Base-by-base conservation (phyloP, 37 sponge, comb jelly and placozoan species). In the Chondrosia reniformis region DNA sequence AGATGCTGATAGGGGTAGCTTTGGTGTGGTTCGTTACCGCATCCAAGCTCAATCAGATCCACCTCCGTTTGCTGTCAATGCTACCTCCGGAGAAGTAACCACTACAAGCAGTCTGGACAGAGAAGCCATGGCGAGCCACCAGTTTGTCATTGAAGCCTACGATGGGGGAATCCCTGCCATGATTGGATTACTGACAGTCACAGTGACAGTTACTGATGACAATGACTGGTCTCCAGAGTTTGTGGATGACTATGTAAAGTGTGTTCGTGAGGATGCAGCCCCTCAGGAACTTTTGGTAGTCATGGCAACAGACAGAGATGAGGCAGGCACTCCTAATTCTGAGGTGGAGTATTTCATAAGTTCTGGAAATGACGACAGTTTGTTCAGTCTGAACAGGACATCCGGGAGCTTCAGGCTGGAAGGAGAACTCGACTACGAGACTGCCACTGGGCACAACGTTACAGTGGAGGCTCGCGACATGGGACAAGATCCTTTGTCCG, bases 1-100 rank as follows among this genome's bases (percentile, higher is more conserved):
- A 1, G 93, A 92, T 78, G 62, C 58, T 66, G 93, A 92, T 34
- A 34, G 46, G 43, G 89, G 83, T 7, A n/a, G 2, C 10, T 85
- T 85, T 67, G 88, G 85, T 4, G 46, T 52, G 2, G 69, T 92
- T 17, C 5, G 34, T 41, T 89, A 84, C 61, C 46, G 39, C 42
- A 81, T 89, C 30, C 72, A 6, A 66, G 4, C 38, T n/a, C 7
- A 25, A 7, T 39, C 43, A 4, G 36, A 1, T 19, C 24, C 43
- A 1, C 58, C 58, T 6, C 58, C n/a, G 8, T 69, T 69, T 44
- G 22, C 15, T 17, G 43, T 69, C 24, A 25, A 69, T 7, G 10
- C 3, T 28, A 49, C 9, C 0, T 57, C 59, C 0, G 77, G 77
- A 27, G 33, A 3, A 12, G 32, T 77, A 24, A 31, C 59, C n/a